These are phyloP conservation scores for Eilema depressum DNA, from an alignment of 2,888 invertebrate species.

Conservation along the genomic window DNA sequence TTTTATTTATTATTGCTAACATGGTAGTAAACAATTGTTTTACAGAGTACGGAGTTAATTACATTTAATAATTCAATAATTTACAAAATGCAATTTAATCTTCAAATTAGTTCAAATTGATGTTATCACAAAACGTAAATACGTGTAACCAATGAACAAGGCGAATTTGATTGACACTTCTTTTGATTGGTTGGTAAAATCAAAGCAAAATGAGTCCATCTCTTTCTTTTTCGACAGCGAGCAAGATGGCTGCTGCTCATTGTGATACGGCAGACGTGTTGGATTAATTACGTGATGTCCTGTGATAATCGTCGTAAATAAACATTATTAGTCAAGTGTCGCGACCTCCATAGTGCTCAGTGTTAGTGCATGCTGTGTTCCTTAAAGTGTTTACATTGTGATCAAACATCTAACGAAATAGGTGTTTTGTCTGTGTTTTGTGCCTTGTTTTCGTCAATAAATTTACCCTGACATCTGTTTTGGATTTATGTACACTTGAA, in stretches of 20 bases:
- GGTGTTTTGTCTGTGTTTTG: constrained; percentile 79
- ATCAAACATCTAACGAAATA: constrained; percentile 61
- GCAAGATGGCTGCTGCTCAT: constrained; percentile 82
- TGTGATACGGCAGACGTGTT: constrained; percentile 79
- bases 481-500: constrained; percentile 84
- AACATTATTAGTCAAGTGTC: constrained; percentile 69
- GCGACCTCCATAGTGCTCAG: constrained; percentile 62
- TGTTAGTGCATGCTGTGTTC: constrained; percentile 73
- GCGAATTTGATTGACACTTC: constrained; percentile 8
- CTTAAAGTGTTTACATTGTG: constrained; percentile 67
- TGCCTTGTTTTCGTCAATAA: constrained; percentile 80
- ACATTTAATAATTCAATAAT: not conserved
- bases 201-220: constrained; percentile 51
- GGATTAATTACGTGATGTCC: constrained; percentile 66
- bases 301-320: constrained; percentile 74
- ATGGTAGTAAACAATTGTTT: not conserved
- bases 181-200: constrained; percentile 55
- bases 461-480: constrained; percentile 72
- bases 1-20: not conserved
- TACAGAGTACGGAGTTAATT: not conserved
- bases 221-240: constrained; percentile 68
- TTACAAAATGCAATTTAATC: not conserved
- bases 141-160: constrained; percentile 31
- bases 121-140: constrained; percentile 27
- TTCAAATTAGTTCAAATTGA: rapidly evolving